Conservation (phyloP, 2,888 invertebrate genomes). For the Caradrina clavipalpis region DNA sequence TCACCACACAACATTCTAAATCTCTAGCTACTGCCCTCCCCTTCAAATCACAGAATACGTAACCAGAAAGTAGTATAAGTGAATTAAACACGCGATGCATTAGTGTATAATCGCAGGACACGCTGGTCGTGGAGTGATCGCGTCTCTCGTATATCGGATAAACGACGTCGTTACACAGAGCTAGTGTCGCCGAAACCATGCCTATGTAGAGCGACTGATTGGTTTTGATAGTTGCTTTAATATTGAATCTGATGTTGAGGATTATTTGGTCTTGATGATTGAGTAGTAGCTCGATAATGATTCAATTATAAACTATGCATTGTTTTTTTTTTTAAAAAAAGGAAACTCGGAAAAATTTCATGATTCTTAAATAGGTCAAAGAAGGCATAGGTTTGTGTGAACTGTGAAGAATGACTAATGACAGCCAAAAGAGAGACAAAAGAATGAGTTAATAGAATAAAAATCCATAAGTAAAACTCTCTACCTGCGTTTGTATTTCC, state of each 20-base stretch:
- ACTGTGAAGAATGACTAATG: too few species aligned
- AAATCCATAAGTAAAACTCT: too few species aligned
- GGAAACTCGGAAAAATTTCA: too few species aligned
- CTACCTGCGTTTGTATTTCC: too few species aligned
- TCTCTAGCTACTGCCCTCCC: constrained; percentile 21
- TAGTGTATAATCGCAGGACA: constrained; percentile 80
- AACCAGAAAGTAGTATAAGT: constrained; percentile 70
- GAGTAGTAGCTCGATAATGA: too few species aligned
- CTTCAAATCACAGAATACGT: constrained; percentile 60
- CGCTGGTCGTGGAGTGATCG: constrained; percentile 72
- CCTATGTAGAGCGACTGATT: constrained; percentile 17
- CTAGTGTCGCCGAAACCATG: constrained; percentile 80
- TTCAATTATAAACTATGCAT: too few species aligned
- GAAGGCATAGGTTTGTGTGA: too few species aligned
- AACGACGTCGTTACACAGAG: constrained; percentile 84
- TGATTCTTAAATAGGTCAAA: too few species aligned
- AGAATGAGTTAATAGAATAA: too few species aligned
- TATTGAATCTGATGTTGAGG: background rate
- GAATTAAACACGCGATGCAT: constrained; percentile 81
- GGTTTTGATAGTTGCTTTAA: constrained; percentile 69
- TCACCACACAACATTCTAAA: background rate
- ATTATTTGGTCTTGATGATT: too few species aligned
- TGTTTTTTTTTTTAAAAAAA: too few species aligned
- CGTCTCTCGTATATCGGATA: constrained; percentile 79
- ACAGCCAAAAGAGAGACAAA: too few species aligned